Percentiles rank a stretch among this genome's conserved stretches.
Conservation (phyloP, 2,113 vertebrate species). For the Bos javanicus region DNA sequence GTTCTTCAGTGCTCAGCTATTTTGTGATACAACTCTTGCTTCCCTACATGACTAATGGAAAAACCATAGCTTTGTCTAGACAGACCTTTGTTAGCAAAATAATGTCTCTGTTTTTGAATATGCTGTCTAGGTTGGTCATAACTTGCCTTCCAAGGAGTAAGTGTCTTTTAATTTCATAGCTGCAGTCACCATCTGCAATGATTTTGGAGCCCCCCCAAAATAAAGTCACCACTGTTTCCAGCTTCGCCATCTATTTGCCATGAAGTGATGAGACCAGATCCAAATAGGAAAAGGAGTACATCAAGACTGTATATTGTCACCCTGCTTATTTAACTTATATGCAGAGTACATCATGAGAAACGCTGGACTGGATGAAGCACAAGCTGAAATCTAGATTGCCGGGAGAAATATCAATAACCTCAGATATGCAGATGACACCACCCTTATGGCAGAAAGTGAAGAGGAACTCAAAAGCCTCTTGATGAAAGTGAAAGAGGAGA, state of each 20-base stretch:
- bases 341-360: no score
- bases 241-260: neutral
- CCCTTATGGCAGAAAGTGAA: no score
- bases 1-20: neutral
- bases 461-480: no score
- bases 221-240: neutral
- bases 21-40: neutral
- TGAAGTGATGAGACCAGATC: neutral
- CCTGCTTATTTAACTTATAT: no score
- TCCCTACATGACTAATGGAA: neutral
- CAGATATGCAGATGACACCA: no score
- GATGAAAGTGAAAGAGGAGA: no score
- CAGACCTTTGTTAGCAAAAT: neutral
- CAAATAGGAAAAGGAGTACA: no score
- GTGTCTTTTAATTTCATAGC: rapidly evolving
- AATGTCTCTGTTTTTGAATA: neutral
- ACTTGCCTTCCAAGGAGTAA: neutral
- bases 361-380: no score
- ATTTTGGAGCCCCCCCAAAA: rapidly evolving
- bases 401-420: no score
- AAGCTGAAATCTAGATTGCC: no score
- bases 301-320: no score
- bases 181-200: neutral
- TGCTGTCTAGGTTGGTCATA: neutral
- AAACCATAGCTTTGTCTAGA: neutral